Conservation (phyloP, 53 echinoderm and acorn worm species). For the Echinometra lucunter region DNA sequence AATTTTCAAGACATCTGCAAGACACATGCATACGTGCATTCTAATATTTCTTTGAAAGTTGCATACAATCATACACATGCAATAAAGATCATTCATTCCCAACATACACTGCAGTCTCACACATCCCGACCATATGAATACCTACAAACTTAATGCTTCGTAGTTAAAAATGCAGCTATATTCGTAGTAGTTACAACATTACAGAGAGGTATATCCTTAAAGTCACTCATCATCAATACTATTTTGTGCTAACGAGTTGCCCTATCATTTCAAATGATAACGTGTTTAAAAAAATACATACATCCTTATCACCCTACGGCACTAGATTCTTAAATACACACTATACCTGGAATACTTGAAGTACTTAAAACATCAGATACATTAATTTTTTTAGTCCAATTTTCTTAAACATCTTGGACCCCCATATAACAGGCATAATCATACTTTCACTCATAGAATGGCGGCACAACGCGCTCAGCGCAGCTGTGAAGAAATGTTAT, state of each 20-base stretch:
- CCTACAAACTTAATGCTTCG: slow-evolving; percentile 44
- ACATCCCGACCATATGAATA: slow-evolving; percentile 13
- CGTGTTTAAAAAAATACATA: slow-evolving; percentile 50
- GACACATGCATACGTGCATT: slow-evolving; percentile 69
- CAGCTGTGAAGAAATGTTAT: slow-evolving; percentile 15
- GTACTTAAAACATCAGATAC: slow-evolving; percentile 58
- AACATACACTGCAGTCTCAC: slow-evolving; percentile 45
- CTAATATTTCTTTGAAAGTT: slow-evolving; percentile 54
- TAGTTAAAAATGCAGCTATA: slow-evolving; percentile 70
- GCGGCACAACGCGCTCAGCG: slow-evolving; percentile 28
- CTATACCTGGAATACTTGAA: slow-evolving; percentile 63
- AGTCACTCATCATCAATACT: slow-evolving; percentile 55
- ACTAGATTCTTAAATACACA: slow-evolving; percentile 55
- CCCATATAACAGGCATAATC: slow-evolving; percentile 39
- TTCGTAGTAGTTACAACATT: slow-evolving; percentile 61
- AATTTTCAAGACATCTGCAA: slow-evolving; percentile 54
- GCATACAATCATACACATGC: slow-evolving; percentile 64
- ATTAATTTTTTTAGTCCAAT: slow-evolving; percentile 31
- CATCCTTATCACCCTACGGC: slow-evolving; percentile 27
- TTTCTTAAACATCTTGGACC: slow-evolving; percentile 26
- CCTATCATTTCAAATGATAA: slow-evolving; percentile 64
- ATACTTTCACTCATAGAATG: slow-evolving; percentile 32
- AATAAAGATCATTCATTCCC: slow-evolving; percentile 61
- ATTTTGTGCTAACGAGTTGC: slow-evolving; percentile 68
- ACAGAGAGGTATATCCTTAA: slow-evolving; percentile 69